A percentile compares a stretch with the other conserved stretches of the same genome.
Conservation (phyloP, 1,140 invertebrate species). For the Drosophila pseudoananassae region DNA sequence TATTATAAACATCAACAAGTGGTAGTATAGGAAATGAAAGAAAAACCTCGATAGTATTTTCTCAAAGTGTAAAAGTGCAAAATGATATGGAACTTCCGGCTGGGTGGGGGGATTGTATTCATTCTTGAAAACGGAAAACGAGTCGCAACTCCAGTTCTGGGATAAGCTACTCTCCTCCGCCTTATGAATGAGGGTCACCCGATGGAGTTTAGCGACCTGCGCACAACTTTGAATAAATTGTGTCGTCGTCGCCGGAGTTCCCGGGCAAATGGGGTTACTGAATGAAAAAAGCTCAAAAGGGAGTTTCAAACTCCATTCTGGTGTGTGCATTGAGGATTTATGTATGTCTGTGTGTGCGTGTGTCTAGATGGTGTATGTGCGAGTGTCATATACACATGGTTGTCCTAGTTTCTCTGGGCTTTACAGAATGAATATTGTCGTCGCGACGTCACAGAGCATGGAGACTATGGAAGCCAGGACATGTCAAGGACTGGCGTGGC, state of each 20-base stretch:
- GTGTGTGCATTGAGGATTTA: neutral
- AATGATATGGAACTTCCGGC: slow-evolving; percentile 43
- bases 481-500: slow-evolving; percentile 68
- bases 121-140: slow-evolving; percentile 58
- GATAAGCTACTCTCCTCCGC: neutral
- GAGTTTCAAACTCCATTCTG: slow-evolving; percentile 40
- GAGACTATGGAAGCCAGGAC: slow-evolving; percentile 36
- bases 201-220: slow-evolving; percentile 63
- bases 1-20: neutral
- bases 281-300: slow-evolving; percentile 74
- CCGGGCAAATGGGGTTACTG: slow-evolving; percentile 57
- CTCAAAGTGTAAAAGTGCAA: slow-evolving; percentile 30
- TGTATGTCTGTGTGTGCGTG: neutral
- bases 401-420: slow-evolving; percentile 72
- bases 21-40: neutral
- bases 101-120: slow-evolving; percentile 46
- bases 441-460: slow-evolving; percentile 41
- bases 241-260: slow-evolving; percentile 16
- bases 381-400: slow-evolving; percentile 50
- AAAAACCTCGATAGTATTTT: neutral
- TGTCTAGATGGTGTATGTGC: slow-evolving; percentile 6
- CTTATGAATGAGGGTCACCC: slow-evolving; percentile 42
- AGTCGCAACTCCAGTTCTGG: slow-evolving; percentile 22
- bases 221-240: slow-evolving; percentile 57
- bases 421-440: slow-evolving; percentile 76